These are phyloP conservation scores for Pocillopora damicornis DNA, from an alignment of 64 coral and sea anemone genomes.

Conservation along the genomic window DNA sequence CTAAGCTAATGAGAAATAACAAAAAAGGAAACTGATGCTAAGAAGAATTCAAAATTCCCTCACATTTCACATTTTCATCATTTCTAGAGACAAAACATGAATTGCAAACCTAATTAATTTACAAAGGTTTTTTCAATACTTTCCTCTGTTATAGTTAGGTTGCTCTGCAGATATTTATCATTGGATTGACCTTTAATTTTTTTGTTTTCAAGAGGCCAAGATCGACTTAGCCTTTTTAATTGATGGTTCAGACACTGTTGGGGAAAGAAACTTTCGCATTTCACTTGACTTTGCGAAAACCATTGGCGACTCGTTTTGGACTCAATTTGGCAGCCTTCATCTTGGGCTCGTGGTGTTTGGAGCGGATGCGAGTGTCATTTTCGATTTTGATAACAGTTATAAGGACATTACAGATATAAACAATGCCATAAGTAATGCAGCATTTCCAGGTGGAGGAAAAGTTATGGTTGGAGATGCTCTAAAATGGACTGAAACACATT, in stretches of 20 bases:
- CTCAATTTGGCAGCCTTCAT: conserved; percentile 64
- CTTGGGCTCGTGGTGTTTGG: conserved; percentile 71
- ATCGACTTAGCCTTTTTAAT: conserved; percentile 76
- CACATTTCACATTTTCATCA: too few species aligned
- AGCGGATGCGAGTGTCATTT: conserved; percentile 27
- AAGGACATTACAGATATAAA: conserved; percentile 39
- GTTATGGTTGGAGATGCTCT: conserved; percentile 36
- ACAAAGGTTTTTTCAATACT: too few species aligned
- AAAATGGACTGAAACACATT: conserved; percentile 34
- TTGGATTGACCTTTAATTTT: neutral
- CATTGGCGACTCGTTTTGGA: conserved; percentile 63
- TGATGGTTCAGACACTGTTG: conserved; percentile 62
- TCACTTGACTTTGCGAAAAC: conserved; percentile 51
- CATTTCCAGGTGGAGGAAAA: conserved; percentile 38
- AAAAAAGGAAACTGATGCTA: too few species aligned
- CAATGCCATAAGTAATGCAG: conserved; percentile 33
- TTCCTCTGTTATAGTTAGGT: too few species aligned
- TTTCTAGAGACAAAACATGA: too few species aligned
- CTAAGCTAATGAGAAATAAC: too few species aligned
- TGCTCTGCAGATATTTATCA: too few species aligned
- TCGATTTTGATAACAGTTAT: conserved; percentile 62
- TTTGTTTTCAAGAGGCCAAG: conserved; percentile 55
- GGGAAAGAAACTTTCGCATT: conserved; percentile 46
- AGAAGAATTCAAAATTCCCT: too few species aligned
- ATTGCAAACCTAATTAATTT: too few species aligned